A percentile compares a stretch with the other conserved stretches of the same genome.
Evolutionary conservation across 2,888 invertebrate species (phyloP).

Genomic region (Nowickia ferox): DNA sequence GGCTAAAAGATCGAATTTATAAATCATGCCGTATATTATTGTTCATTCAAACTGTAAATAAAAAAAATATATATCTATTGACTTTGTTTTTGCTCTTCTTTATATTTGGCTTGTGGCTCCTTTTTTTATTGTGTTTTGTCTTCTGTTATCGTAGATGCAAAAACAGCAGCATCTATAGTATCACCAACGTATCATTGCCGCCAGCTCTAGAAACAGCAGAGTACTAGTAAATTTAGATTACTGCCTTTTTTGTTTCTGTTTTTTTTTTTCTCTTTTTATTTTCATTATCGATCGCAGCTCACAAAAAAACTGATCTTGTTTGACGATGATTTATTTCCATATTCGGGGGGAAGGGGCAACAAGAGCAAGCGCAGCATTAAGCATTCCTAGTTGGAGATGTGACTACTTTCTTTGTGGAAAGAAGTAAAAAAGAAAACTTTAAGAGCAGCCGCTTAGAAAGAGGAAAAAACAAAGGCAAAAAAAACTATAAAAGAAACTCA

Average conservation of each 20-base stretch:
- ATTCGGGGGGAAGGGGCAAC: slow-evolving; percentile 37
- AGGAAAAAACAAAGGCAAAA: not conserved
- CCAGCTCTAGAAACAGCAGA: slow-evolving; percentile 53
- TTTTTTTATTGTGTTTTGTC: slow-evolving; percentile 21
- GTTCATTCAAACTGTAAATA: slow-evolving; percentile 49
- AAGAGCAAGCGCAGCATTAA: not conserved
- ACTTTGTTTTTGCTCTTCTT: slow-evolving; percentile 58
- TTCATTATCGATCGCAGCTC: slow-evolving; percentile 60
- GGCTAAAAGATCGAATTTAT: slow-evolving; percentile 72
- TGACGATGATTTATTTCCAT: slow-evolving; percentile 71
- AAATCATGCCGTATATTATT: slow-evolving; percentile 74
- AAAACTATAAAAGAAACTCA: slow-evolving; percentile 31
- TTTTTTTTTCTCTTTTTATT: slow-evolving; percentile 5
- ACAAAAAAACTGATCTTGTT: slow-evolving; percentile 66
- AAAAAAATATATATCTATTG: slow-evolving; percentile 27
- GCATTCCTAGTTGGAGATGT: slow-evolving; percentile 58
- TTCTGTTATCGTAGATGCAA: slow-evolving; percentile 32
- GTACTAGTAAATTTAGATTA: slow-evolving; percentile 44
- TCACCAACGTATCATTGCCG: slow-evolving; percentile 68
- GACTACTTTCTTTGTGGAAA: slow-evolving; percentile 63
- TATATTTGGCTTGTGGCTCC: slow-evolving; percentile 69
- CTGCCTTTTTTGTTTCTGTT: slow-evolving; percentile 16
- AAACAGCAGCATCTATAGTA: slow-evolving; percentile 57
- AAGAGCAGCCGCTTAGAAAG: slow-evolving; percentile 4
- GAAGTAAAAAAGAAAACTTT: not conserved